Evolutionary conservation across 1,140 invertebrate species (phyloP).

Genomic region (Drosophila ficusphila): DNA sequence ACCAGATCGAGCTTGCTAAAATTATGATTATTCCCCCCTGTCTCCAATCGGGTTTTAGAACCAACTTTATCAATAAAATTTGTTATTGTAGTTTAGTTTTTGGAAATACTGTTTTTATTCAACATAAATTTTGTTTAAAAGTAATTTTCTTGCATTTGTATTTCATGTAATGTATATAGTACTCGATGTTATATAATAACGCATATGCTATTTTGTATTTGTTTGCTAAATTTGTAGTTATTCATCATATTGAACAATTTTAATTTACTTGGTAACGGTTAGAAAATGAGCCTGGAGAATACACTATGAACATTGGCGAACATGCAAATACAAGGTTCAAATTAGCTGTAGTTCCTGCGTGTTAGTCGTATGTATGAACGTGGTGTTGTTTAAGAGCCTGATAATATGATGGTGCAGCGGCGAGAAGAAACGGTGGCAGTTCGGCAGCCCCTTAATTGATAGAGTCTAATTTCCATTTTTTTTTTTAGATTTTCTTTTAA

Average conservation of each 20-base stretch:
- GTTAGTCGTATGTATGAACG: slow-evolving; percentile 6
- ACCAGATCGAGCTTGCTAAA: no score
- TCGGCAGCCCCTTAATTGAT: slow-evolving; percentile 55
- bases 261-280: slow-evolving; percentile 50
- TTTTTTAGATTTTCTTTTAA: slow-evolving; percentile 30
- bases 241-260: slow-evolving; percentile 53
- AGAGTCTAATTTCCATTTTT: slow-evolving; percentile 69
- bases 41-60: no score
- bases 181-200: slow-evolving; percentile 79
- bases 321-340: slow-evolving; percentile 66
- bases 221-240: slow-evolving; percentile 69
- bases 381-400: slow-evolving; percentile 41
- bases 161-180: slow-evolving; percentile 75
- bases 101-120: slow-evolving; percentile 83
- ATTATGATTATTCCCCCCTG: no score
- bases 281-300: slow-evolving; percentile 54
- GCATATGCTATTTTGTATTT: slow-evolving; percentile 76
- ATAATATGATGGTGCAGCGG: slow-evolving; percentile 55
- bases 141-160: slow-evolving; percentile 73
- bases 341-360: slow-evolving; percentile 28
- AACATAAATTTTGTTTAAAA: slow-evolving; percentile 83
- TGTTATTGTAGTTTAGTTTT: slow-evolving; percentile 42
- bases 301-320: slow-evolving; percentile 67
- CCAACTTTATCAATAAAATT: neutral
- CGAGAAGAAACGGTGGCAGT: slow-evolving; percentile 11